Conservation (phyloP, 2,888 invertebrate species). For the Hypercompe scribonia region DNA sequence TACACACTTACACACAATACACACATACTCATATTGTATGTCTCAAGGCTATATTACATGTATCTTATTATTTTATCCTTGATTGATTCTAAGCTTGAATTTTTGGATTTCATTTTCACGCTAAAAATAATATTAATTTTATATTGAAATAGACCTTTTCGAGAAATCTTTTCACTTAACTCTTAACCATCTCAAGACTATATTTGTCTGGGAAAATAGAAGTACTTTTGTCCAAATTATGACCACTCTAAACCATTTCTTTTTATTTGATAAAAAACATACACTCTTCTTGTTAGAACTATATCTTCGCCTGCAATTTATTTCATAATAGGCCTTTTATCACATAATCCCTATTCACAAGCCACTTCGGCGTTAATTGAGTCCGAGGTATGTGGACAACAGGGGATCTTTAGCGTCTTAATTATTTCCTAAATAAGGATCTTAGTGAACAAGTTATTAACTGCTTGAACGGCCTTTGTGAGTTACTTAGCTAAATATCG, state of each 20-base stretch:
- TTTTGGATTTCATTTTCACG: too few relatives aligned
- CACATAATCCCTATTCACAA: constrained; percentile 22
- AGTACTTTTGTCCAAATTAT: background rate
- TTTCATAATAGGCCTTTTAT: background rate
- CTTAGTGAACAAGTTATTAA: constrained; percentile 42
- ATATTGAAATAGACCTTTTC: too few relatives aligned
- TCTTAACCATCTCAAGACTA: background rate
- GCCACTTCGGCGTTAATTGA: constrained; percentile 46
- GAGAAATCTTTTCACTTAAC: background rate
- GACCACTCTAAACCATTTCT: too few relatives aligned
- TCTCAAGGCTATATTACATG: too few relatives aligned
- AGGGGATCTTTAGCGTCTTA: constrained; percentile 29
- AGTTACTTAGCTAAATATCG: background rate
- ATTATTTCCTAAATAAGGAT: constrained; percentile 43
- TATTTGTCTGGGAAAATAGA: background rate
- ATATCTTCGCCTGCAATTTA: background rate
- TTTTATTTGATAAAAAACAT: background rate
- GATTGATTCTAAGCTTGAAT: too few relatives aligned
- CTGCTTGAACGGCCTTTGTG: constrained; percentile 25
- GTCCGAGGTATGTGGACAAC: constrained; percentile 32
- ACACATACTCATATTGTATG: too few relatives aligned
- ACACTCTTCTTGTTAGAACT: background rate
- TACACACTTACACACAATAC: too few relatives aligned
- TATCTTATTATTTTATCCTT: too few relatives aligned
- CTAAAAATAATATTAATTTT: too few relatives aligned